These are phyloP conservation scores for Upupa epops DNA, from an alignment of 2,113 vertebrate genomes.

Conservation along the genomic window DNA sequence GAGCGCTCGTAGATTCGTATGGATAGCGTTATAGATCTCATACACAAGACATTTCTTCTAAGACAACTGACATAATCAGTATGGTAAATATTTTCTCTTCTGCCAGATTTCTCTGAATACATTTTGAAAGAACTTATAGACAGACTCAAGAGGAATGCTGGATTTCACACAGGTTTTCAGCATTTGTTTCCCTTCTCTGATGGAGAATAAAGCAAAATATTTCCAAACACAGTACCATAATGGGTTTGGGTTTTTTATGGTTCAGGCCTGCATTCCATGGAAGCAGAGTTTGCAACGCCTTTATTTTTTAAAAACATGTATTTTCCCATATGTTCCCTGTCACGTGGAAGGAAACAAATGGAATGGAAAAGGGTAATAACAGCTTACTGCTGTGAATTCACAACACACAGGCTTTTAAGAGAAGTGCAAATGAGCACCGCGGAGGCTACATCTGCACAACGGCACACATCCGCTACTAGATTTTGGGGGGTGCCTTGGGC, in stretches of 20 bases:
- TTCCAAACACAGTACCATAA: not conserved
- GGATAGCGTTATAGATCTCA: not conserved
- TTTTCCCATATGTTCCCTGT: not conserved
- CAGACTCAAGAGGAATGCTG: not conserved
- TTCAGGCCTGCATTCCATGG: not conserved
- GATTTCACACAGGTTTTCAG: not conserved
- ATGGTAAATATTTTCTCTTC: not conserved
- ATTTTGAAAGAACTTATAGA: not conserved
- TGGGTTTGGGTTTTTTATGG: not conserved
- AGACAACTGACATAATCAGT: not conserved
- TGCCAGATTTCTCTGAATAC: not conserved
- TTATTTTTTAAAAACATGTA: not conserved
- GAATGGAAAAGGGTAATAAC: not conserved
- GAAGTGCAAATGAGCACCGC: not conserved
- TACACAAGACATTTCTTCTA: not conserved
- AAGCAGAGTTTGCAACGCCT: not conserved
- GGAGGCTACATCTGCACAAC: accelerated
- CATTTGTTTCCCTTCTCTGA: not conserved
- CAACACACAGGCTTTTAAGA: not conserved
- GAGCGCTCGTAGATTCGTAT: not conserved
- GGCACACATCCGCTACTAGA: not conserved
- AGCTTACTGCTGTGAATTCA: not conserved
- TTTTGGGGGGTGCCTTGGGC: accelerated
- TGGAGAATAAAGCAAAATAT: not conserved
- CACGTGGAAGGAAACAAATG: not conserved